Conservation (phyloP, 2,113 vertebrate species). For the Peromyscus leucopus region DNA sequence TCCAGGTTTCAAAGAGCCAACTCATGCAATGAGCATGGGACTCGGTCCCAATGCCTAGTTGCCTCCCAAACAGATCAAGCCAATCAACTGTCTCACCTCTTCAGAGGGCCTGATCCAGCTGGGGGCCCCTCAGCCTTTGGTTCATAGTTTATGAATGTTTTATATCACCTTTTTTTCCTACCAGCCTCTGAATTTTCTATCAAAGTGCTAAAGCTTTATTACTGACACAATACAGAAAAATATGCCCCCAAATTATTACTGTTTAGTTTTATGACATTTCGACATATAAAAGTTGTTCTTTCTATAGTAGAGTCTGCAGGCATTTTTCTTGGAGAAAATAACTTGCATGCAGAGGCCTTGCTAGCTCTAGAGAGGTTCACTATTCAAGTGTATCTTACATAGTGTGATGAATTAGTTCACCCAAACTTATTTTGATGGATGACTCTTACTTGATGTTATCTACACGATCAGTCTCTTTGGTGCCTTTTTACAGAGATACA, state of each 20-base stretch:
- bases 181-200: background rate
- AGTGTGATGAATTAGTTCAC: background rate
- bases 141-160: background rate
- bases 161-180: background rate
- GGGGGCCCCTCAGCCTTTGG: too few relatives aligned
- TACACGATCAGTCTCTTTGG: background rate
- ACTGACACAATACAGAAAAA: background rate
- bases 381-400: background rate
- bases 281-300: background rate
- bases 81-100: too few relatives aligned
- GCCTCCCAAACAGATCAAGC: too few relatives aligned
- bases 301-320: background rate
- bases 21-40: too few relatives aligned
- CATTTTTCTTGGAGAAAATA: background rate
- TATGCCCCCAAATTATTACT: background rate
- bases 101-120: too few relatives aligned
- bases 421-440: constrained; percentile 6
- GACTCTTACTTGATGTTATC: background rate
- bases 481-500: background rate
- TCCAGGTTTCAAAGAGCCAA: too few relatives aligned
- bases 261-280: constrained; percentile 26
- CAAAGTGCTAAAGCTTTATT: background rate
- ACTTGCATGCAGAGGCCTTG: background rate
- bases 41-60: too few relatives aligned
- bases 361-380: background rate